Conservation (phyloP, 2,797 vertebrate genomes). For the Gymnocypris eckloni region DNA sequence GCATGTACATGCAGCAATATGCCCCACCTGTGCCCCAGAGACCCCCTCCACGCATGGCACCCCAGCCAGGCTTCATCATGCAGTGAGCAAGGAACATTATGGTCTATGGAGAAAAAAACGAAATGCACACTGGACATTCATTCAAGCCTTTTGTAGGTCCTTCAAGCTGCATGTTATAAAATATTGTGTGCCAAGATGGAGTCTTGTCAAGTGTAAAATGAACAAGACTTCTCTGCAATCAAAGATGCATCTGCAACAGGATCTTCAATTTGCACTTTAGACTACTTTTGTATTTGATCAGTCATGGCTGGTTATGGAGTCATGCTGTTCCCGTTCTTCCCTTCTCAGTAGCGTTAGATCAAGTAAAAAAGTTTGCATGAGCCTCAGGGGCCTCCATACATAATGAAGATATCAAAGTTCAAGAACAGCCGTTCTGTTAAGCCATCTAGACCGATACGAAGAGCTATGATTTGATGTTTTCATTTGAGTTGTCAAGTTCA, state of each 20-base stretch:
- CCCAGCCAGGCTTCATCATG: slow-evolving; percentile 93
- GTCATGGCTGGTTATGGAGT: slow-evolving; percentile 37
- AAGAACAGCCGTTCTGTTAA: neutral
- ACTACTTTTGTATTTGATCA: slow-evolving; percentile 51
- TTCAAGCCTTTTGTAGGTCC: slow-evolving; percentile 56
- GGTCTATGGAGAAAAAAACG: slow-evolving; percentile 36
- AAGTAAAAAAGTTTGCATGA: neutral
- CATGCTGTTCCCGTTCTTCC: neutral
- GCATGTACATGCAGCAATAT: slow-evolving; percentile 80
- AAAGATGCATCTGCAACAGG: slow-evolving; percentile 38
- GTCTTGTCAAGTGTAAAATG: slow-evolving; percentile 51
- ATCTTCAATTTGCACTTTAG: slow-evolving; percentile 60
- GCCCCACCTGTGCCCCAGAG: slow-evolving; percentile 89
- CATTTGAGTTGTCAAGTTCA: neutral
- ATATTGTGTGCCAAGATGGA: slow-evolving; percentile 50
- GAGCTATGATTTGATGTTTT: neutral
- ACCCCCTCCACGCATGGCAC: slow-evolving; percentile 82
- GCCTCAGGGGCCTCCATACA: neutral
- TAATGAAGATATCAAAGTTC: neutral
- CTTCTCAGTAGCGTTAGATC: slow-evolving; percentile 22
- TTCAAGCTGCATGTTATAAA: slow-evolving; percentile 62
- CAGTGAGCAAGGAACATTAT: slow-evolving; percentile 78
- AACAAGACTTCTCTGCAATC: slow-evolving; percentile 57
- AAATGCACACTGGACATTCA: slow-evolving; percentile 59
- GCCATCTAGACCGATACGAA: neutral